Evolutionary conservation across 2,888 invertebrate species (phyloP).

Genomic region (Thumatha senex): DNA sequence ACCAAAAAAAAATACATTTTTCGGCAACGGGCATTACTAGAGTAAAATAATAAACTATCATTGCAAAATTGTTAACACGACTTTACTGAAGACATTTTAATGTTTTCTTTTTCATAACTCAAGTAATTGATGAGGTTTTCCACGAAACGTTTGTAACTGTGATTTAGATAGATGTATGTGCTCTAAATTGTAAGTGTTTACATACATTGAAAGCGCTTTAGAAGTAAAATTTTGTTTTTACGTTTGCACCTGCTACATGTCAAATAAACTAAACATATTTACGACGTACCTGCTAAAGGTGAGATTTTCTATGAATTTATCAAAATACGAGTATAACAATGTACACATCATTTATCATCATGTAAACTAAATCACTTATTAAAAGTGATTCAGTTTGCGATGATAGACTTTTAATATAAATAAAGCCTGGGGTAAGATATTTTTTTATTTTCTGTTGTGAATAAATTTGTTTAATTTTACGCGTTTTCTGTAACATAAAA

Average conservation of each 20-base stretch:
- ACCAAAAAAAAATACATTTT: no score
- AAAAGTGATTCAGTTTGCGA: not conserved
- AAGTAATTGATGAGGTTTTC: not conserved
- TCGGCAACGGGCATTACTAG: no score
- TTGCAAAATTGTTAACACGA: not conserved
- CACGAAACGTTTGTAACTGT: not conserved
- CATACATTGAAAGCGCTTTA: not conserved
- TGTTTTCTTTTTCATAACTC: not conserved
- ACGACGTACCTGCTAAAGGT: not conserved
- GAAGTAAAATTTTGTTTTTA: not conserved
- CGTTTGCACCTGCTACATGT: not conserved
- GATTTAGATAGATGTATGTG: not conserved
- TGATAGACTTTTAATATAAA: conserved; percentile 6
- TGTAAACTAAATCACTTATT: not conserved
- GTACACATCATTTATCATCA: conserved; percentile 4
- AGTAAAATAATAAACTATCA: no score
- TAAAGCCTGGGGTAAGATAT: conserved; percentile 4
- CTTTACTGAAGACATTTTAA: not conserved
- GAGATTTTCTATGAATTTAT: conserved; percentile 4
- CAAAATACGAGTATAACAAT: not conserved
- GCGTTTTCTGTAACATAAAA: conserved; percentile 19
- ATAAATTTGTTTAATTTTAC: conserved; percentile 14
- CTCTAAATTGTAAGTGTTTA: not conserved
- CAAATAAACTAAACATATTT: conserved; percentile 4
- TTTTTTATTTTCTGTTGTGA: conserved; percentile 11